These are phyloP conservation scores for Solea senegalensis DNA, from an alignment of 2,113 vertebrate species.

Conservation along the genomic window DNA sequence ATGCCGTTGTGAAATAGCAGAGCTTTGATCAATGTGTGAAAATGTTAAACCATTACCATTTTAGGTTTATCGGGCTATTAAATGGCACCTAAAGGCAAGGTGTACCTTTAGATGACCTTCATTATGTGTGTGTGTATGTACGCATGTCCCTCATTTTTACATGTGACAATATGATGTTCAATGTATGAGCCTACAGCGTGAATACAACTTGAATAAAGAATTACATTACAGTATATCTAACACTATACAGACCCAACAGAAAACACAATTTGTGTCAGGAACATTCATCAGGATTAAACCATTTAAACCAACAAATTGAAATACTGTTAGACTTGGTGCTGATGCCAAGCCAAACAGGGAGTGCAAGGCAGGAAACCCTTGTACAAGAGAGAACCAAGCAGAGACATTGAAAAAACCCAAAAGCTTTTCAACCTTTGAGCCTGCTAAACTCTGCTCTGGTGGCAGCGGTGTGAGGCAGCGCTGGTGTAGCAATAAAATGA, in stretches of 20 bases:
- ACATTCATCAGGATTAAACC: not conserved
- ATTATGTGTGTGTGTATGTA: not conserved
- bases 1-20: constrained; percentile 6
- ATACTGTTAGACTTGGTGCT: too few relatives aligned
- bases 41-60: not conserved
- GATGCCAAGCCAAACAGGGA: too few relatives aligned
- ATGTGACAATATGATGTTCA: not conserved
- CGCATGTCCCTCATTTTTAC: not conserved
- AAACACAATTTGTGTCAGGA: not conserved
- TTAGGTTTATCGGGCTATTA: constrained; percentile 3
- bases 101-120: too few relatives aligned
- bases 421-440: too few relatives aligned
- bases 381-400: too few relatives aligned
- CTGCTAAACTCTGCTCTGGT: too few relatives aligned
- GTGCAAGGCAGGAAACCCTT: too few relatives aligned
- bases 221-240: not conserved
- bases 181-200: not conserved
- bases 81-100: not conserved
- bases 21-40: constrained; percentile 18
- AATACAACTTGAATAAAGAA: not conserved
- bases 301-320: not conserved
- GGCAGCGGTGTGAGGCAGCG: too few relatives aligned
- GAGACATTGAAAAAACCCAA: too few relatives aligned
- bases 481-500: too few relatives aligned
- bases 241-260: not conserved